phyloP scores from a whole-genome alignment of 64 coral and sea anemone genomes.

The Montipora sp. region DNA sequence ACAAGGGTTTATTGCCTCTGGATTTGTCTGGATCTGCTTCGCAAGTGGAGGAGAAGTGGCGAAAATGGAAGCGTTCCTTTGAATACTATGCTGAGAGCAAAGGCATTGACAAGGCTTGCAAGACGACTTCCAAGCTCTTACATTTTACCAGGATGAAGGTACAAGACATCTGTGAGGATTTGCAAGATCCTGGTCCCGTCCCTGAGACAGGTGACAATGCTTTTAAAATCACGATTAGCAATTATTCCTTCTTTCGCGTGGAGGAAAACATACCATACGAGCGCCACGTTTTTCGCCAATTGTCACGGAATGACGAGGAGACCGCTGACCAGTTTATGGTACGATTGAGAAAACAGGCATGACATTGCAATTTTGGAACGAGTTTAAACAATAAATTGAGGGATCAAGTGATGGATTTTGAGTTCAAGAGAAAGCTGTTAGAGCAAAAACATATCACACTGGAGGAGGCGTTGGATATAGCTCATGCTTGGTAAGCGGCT shows the following conservation, averaged over 20 bases:
- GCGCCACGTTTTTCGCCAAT: no score
- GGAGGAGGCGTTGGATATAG: neutral
- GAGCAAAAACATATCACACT: neutral
- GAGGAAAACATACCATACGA: no score
- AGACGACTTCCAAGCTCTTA: no score
- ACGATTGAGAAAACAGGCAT: slow-evolving; percentile 1
- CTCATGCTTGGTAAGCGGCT: slow-evolving; percentile 17
- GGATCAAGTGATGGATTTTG: slow-evolving; percentile 60
- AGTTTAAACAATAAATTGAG: slow-evolving; percentile 47
- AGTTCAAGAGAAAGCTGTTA: slow-evolving; percentile 30
- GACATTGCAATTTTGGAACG: slow-evolving; percentile 56
- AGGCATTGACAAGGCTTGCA: neutral
- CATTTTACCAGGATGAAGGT: no score
- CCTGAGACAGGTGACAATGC: no score
- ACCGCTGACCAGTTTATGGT: slow-evolving; percentile 31
- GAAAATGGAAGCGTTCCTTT: slow-evolving; percentile 43
- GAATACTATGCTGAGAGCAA: neutral
- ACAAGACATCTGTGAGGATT: no score
- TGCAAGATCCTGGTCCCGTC: no score
- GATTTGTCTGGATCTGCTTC: neutral
- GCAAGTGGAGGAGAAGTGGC: slow-evolving; percentile 34
- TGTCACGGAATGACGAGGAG: slow-evolving; percentile 8
- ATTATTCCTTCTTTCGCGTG: no score
- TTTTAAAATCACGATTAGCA: no score
- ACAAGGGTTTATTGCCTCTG: no score